Evolutionary conservation across 2,888 invertebrate genomes (phyloP).

Genomic region (Perithous albicinctus): DNA sequence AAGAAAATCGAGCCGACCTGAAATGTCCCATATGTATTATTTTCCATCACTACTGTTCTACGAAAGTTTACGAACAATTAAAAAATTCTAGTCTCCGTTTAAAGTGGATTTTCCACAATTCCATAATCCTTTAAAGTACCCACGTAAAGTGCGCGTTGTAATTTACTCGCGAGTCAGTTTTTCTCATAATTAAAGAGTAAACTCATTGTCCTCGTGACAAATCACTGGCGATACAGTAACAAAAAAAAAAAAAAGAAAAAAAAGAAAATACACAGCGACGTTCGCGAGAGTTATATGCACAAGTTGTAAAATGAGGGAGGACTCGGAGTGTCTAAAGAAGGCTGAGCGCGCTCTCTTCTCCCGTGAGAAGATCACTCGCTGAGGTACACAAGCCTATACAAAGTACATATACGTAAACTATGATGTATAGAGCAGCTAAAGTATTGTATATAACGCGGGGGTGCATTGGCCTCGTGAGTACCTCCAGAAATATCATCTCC

Average conservation of each 20-base stretch:
- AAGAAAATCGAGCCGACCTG: too few relatives aligned
- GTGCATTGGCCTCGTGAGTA: constrained; percentile 68
- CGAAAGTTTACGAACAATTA: constrained; percentile 11
- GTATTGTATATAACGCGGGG: constrained; percentile 38
- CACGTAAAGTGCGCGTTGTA: neutral
- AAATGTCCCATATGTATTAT: neutral
- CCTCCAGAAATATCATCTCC: constrained; percentile 42
- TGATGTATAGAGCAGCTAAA: neutral
- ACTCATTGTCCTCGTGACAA: constrained; percentile 54
- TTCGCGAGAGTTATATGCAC: constrained; percentile 6
- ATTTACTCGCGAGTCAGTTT: constrained; percentile 15
- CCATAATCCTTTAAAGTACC: neutral
- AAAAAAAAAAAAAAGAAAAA: too few relatives aligned
- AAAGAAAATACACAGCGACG: too few relatives aligned
- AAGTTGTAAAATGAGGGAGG: constrained; percentile 15
- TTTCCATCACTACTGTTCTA: neutral
- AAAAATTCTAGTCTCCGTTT: neutral
- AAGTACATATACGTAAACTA: constrained; percentile 3
- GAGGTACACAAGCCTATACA: neutral
- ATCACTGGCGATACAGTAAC: constrained; percentile 19
- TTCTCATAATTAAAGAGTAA: constrained; percentile 58
- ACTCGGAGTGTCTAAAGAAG: constrained; percentile 27
- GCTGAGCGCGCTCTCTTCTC: constrained; percentile 20
- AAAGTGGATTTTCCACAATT: constrained; percentile 8
- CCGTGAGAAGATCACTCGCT: constrained; percentile 43